Evolutionary conservation across 2,113 vertebrate genomes (phyloP).

Genomic region (Tiliqua scincoides): DNA sequence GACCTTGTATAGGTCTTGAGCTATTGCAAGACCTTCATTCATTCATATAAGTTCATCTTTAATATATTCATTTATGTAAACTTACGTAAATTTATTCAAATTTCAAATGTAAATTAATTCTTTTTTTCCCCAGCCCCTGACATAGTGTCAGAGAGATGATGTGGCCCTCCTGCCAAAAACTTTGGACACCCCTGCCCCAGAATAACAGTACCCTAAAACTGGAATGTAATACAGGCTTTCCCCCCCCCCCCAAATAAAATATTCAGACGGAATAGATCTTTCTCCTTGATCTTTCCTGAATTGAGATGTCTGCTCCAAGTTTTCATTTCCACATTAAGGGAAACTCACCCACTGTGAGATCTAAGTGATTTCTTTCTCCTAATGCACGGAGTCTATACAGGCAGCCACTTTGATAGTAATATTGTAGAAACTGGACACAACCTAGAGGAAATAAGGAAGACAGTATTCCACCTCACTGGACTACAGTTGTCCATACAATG

Average conservation of each 20-base stretch:
- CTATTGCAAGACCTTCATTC: no score
- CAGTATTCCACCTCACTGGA: not conserved
- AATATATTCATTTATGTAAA: no score
- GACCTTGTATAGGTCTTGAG: no score
- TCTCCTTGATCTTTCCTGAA: not conserved
- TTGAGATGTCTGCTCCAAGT: not conserved
- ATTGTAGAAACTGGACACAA: slow-evolving; percentile 96
- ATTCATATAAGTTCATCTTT: no score
- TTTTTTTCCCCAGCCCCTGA: no score
- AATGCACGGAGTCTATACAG: slow-evolving; percentile 92
- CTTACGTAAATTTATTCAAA: no score
- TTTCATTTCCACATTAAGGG: not conserved
- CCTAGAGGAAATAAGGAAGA: slow-evolving; percentile 73
- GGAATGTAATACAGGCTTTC: not conserved
- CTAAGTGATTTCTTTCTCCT: slow-evolving; percentile 94
- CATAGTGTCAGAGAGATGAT: no score
- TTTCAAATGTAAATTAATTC: no score
- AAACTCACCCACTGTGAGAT: slow-evolving; percentile 94
- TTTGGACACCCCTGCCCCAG: no score
- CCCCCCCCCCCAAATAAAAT: no score
- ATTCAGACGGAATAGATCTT: not conserved
- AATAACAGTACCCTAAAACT: not conserved
- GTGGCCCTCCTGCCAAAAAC: no score
- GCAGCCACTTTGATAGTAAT: slow-evolving; percentile 98
- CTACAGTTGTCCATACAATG: fast-evolving